phyloP scores from a whole-genome alignment of 2,797 vertebrate genomes.

The Aldrovandia affinis region DNA sequence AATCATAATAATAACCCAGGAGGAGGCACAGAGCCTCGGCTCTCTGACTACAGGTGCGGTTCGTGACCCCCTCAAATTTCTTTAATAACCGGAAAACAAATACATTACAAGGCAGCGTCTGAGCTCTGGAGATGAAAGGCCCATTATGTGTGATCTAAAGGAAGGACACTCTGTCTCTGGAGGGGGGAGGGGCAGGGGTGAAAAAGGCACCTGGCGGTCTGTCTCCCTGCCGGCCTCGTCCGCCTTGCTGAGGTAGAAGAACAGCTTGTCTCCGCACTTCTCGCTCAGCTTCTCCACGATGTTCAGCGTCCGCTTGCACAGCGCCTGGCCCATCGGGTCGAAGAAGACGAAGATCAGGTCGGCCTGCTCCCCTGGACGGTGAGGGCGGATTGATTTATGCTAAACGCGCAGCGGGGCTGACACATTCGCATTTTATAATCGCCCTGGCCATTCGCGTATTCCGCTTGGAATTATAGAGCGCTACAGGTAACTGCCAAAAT shows the following conservation, averaged over 20 bases:
- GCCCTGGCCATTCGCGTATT: background rate
- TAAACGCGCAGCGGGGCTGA: background rate
- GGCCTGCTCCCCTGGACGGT: conserved; percentile 71
- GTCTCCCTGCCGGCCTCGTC: conserved; percentile 78
- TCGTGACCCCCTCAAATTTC: no score
- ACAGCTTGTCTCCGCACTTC: conserved; percentile 74
- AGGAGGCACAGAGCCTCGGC: no score
- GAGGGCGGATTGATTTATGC: background rate
- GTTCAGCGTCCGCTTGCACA: conserved; percentile 81
- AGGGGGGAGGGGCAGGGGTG: background rate
- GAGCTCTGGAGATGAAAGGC: no score
- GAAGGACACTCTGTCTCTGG: no score
- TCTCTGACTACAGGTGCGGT: no score
- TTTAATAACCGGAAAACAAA: no score
- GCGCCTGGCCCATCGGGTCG: conserved; percentile 81
- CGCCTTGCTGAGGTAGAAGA: conserved; percentile 81
- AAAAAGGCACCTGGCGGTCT: conserved; percentile 74
- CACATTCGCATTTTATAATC: background rate
- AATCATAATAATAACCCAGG: background rate
- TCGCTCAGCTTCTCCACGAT: conserved; percentile 80
- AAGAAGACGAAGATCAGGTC: conserved; percentile 82
- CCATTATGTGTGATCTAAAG: no score
- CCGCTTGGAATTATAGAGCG: background rate
- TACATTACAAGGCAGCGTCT: no score
- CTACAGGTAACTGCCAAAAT: no score